phyloP scores from a whole-genome alignment of 1,140 invertebrate species.

The Drosophila malerkotliana region DNA sequence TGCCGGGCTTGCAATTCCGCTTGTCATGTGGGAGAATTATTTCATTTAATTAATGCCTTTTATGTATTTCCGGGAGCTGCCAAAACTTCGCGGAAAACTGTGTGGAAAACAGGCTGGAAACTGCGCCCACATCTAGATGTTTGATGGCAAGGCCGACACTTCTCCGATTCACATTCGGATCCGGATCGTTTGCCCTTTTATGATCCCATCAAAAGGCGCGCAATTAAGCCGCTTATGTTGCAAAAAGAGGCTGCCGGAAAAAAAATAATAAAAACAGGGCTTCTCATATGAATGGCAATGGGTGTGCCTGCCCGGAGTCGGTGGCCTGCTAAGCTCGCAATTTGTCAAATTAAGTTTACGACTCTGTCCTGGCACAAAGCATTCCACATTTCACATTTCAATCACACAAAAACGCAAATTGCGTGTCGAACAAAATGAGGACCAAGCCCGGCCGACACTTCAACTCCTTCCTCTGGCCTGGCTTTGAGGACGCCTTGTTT shows the following conservation, averaged over 20 bases:
- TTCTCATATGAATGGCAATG: conserved; percentile 21
- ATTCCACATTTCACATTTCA: conserved; percentile 62
- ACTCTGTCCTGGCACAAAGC: conserved; percentile 43
- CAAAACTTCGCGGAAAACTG: background rate
- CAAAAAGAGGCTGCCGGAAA: conserved; percentile 12
- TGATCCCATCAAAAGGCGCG: conserved; percentile 66
- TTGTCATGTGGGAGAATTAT: conserved; percentile 35
- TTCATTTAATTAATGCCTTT: conserved; percentile 62
- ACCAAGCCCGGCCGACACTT: conserved; percentile 8
- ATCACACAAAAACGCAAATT: conserved; percentile 61
- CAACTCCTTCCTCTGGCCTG: conserved; percentile 16
- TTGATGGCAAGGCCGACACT: conserved; percentile 27
- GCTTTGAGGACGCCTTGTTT: background rate
- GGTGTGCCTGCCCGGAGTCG: background rate
- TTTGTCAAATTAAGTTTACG: conserved; percentile 75
- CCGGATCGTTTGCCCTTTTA: conserved; percentile 52
- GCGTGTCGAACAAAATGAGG: conserved; percentile 57
- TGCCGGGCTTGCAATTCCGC: conserved; percentile 45
- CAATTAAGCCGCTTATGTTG: conserved; percentile 70
- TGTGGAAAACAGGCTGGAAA: background rate
- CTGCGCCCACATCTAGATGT: conserved; percentile 29
- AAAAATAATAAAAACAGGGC: conserved; percentile 26
- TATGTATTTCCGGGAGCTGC: conserved; percentile 21
- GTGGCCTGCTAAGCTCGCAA: conserved; percentile 53
- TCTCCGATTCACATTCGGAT: conserved; percentile 29